These are phyloP conservation scores for Macrobrachium nipponense DNA, from an alignment of 1,140 invertebrate species.

Conservation along the genomic window DNA sequence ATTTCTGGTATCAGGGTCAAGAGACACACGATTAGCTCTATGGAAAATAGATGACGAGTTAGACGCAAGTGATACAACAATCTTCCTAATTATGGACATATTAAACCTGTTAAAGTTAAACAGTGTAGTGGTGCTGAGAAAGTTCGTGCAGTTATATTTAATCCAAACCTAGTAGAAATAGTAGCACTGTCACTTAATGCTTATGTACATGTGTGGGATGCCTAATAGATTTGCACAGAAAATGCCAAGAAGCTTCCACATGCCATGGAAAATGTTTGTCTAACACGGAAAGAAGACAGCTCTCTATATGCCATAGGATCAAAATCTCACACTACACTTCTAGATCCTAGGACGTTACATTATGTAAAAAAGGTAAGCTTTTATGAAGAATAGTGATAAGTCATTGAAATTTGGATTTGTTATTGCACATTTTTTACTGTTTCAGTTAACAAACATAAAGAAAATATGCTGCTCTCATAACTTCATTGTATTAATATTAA, in stretches of 20 bases:
- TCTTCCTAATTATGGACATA: slow-evolving; percentile 48
- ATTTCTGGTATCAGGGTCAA: slow-evolving; percentile 91
- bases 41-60: slow-evolving; percentile 70
- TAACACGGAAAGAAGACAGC: slow-evolving; percentile 83
- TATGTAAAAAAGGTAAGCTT: slow-evolving; percentile 74
- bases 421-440: neutral
- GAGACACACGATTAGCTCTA: slow-evolving; percentile 78
- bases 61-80: slow-evolving; percentile 21
- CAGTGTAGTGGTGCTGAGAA: slow-evolving; percentile 71
- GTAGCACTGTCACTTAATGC: slow-evolving; percentile 93
- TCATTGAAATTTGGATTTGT: neutral
- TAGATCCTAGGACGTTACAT: slow-evolving; percentile 89
- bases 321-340: slow-evolving; percentile 88
- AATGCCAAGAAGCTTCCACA: slow-evolving; percentile 86
- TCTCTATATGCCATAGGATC: slow-evolving; percentile 93
- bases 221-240: slow-evolving; percentile 86
- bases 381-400: neutral
- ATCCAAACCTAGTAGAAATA: slow-evolving; percentile 86
- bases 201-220: slow-evolving; percentile 90
- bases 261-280: slow-evolving; percentile 92
- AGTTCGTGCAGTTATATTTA: slow-evolving; percentile 89
- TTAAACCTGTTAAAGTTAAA: slow-evolving; percentile 58
- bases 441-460: neutral
- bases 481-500: too few species aligned
- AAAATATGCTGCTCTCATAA: too few species aligned